Evolutionary conservation across 1,140 invertebrate genomes (phyloP), one percentile per base, ranked within the genome.

Genomic region (Stegodyphus dumicola): DNA sequence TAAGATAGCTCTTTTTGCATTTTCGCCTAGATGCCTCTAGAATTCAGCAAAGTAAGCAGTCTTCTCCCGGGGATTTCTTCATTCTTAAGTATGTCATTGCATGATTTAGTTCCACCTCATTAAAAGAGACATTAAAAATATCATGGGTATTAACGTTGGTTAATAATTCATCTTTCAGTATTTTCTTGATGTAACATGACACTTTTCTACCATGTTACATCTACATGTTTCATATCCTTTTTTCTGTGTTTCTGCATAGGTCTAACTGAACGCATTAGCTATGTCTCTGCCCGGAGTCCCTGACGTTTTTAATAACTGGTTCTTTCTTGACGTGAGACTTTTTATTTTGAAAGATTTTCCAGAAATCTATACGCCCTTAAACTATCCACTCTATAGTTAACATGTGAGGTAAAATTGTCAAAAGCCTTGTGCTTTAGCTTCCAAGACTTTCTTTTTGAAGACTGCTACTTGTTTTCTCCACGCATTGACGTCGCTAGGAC

Each of bases 311-410:
- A 17, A 6, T 6, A 33, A 77, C 64, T 17, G 75, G 56, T 53
- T 53, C 17, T 49, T 17, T 77, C 48, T 48, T 77, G 13, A 9
- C 17, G 5, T 53, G 5, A 6, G 48, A 13, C 10, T 77, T 77
- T 48, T 64, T 77, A 64, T 64, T 77, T 64, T 7, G 13, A 5
- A 77, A 49, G 13, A 10, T 64, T 13, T 53, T 18, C 9, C 60
- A 49, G 17, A n/a, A 77, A 77, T 77, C 53, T 77, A 64, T 64
- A 77, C n/a, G 75, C 64, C 33, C 17, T 64, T 15, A 77, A 77
- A 49, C 75, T 77, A 48, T 64, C 75, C 17, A 53, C 5, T 53
- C 33, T 52, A 65, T 64, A 77, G 33, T 77, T 64, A 33, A 64
- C 52, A 65, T 48, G 48, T 64, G 17, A 17, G 6, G 64, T 77